Evolutionary conservation across 2,797 vertebrate species (phyloP).

Genomic region (Luscinia luscinia): DNA sequence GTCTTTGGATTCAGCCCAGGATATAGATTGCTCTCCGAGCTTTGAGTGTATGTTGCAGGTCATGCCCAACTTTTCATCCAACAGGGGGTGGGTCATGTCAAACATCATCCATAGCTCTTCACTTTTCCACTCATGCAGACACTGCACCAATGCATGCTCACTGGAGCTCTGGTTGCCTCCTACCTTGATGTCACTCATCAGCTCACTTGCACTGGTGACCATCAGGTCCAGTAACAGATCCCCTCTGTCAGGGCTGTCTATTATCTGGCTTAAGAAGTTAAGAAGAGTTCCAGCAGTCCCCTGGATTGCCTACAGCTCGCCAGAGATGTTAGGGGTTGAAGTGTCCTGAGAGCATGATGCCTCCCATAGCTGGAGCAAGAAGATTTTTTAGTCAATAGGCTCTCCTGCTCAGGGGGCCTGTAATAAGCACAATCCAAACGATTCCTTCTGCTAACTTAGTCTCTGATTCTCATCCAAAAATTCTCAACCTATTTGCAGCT

Average conservation of each 20-base stretch:
- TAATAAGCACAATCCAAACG: not conserved
- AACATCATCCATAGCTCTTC: not conserved
- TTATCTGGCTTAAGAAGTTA: not conserved
- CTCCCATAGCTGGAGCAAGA: not conserved
- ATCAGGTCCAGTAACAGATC: not conserved
- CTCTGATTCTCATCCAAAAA: not conserved
- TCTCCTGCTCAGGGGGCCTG: not conserved
- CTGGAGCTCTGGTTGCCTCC: not conserved
- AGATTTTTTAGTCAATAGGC: not conserved
- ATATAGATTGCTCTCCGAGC: fast-evolving
- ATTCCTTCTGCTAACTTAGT: not conserved
- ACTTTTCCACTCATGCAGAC: not conserved
- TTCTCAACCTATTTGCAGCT: not conserved
- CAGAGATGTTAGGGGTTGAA: not conserved
- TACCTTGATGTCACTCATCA: fast-evolving
- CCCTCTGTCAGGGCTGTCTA: no score
- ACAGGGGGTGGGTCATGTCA: not conserved
- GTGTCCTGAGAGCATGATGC: fast-evolving
- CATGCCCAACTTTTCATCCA: not conserved
- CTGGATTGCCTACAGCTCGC: not conserved
- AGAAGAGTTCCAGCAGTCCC: not conserved
- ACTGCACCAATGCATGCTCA: not conserved
- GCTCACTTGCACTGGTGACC: no score
- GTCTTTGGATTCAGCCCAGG: not conserved
- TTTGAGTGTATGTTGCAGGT: fast-evolving